Evolutionary conservation across 1,140 invertebrate genomes (phyloP).

Genomic region (Hermetia illucens): DNA sequence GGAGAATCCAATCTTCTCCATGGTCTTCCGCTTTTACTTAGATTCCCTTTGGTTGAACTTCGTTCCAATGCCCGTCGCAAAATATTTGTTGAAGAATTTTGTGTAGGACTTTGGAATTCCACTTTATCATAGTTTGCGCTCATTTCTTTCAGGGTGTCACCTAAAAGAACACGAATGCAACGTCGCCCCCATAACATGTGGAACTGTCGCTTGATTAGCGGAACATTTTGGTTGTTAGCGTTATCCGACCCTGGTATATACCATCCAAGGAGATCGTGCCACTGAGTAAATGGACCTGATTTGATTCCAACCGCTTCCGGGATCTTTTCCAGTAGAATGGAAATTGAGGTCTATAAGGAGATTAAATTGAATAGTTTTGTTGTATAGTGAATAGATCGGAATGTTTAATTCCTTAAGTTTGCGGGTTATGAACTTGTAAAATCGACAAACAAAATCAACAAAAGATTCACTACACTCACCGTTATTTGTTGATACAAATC

Average conservation of each 20-base stretch:
- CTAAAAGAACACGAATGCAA: constrained; percentile 33
- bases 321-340: constrained; percentile 22
- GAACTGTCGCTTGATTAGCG: constrained; percentile 66
- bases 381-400: neutral
- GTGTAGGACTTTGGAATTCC: constrained; percentile 24
- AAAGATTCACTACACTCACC: no score
- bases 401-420: neutral
- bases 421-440: neutral
- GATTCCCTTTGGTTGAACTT: constrained; percentile 18
- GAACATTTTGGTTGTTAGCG: constrained; percentile 69
- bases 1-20: constrained; percentile 49
- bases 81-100: constrained; percentile 25
- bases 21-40: constrained; percentile 14
- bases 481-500: no score
- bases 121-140: constrained; percentile 25
- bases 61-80: constrained; percentile 24
- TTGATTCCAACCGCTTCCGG: constrained; percentile 27
- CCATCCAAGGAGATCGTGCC: constrained; percentile 97
- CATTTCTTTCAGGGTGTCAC: constrained; percentile 23
- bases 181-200: constrained; percentile 66
- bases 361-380: no score
- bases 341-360: constrained; percentile 16
- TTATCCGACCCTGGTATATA: constrained; percentile 75
- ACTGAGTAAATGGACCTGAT: constrained; percentile 58
- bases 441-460: neutral